These are phyloP conservation scores for Lymantria dispar DNA, from an alignment of 2,888 invertebrate genomes.

Conservation along the genomic window DNA sequence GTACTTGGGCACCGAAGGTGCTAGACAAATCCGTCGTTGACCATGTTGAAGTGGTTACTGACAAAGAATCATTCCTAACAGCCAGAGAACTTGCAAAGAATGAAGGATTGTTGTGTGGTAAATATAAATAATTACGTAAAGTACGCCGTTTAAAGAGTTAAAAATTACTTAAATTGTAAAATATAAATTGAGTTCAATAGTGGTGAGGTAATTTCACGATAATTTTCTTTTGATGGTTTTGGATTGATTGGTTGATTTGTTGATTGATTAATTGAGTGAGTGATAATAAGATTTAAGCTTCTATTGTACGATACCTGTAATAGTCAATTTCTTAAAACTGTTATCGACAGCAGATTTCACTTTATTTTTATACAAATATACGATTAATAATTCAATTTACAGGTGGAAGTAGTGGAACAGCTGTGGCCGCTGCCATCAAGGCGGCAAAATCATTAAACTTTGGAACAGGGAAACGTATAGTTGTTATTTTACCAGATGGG, in stretches of 20 bases:
- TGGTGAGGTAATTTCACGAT: too few species aligned
- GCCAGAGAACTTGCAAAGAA: conserved; percentile 91
- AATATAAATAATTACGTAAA: neutral
- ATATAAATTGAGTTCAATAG: too few species aligned
- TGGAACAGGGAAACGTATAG: conserved; percentile 88
- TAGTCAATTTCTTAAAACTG: too few species aligned
- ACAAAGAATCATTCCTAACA: conserved; percentile 90
- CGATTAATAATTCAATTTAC: neutral
- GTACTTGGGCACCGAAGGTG: conserved; percentile 95
- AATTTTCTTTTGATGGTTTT: too few species aligned
- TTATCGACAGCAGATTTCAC: too few species aligned
- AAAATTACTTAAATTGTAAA: too few species aligned
- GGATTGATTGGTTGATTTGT: too few species aligned
- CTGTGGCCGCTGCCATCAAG: conserved; percentile 79
- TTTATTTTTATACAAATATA: too few species aligned
- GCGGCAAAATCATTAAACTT: conserved; percentile 81
- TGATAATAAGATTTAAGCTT: too few species aligned
- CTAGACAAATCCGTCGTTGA: conserved; percentile 89
- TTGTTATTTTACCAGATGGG: conserved; percentile 93
- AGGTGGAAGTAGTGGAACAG: conserved; percentile 91
- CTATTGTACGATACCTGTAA: too few species aligned
- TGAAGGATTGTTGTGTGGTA: conserved; percentile 94
- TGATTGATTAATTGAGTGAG: too few species aligned
- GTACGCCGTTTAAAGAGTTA: too few species aligned
- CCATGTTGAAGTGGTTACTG: conserved; percentile 90